Conservation (phyloP, 2,113 vertebrate genomes). For the Hemiprocne comata region DNA sequence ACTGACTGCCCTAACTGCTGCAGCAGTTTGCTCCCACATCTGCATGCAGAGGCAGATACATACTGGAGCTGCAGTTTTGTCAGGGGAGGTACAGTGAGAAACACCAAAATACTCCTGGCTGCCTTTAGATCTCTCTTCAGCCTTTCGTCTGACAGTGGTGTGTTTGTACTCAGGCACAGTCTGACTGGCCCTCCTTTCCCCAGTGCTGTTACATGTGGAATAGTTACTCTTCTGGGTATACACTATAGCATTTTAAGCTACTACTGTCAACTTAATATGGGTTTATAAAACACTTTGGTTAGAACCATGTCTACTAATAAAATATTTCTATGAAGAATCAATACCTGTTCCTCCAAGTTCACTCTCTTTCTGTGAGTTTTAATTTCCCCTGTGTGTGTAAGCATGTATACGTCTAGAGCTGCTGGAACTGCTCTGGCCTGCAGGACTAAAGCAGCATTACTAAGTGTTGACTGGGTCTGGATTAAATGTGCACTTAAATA, state of each 20-base stretch:
- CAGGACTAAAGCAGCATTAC: not conserved
- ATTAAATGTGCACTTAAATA: not conserved
- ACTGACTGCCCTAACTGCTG: accelerated
- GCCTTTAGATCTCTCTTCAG: not conserved
- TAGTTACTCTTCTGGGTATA: not conserved
- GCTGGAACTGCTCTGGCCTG: not conserved
- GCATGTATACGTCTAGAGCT: not conserved
- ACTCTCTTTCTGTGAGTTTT: slow-evolving; percentile 10
- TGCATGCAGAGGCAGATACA: not conserved
- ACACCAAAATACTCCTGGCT: not conserved
- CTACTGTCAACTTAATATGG: not conserved
- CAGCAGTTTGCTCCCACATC: not conserved
- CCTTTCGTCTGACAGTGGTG: not conserved
- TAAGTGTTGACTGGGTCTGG: not conserved
- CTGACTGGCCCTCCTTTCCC: not conserved
- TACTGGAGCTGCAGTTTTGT: not conserved
- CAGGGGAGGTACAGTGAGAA: not conserved
- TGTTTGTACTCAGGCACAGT: not conserved
- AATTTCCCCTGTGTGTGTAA: slow-evolving; percentile 38
- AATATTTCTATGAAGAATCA: slow-evolving; percentile 45
- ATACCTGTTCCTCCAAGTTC: not conserved
- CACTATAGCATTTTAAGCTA: not conserved
- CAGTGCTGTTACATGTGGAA: not conserved
- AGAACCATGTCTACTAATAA: not conserved
- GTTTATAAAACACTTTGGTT: slow-evolving; percentile 39